phyloP scores from a whole-genome alignment of 2,797 vertebrate species.

The Gallirallus australis region DNA sequence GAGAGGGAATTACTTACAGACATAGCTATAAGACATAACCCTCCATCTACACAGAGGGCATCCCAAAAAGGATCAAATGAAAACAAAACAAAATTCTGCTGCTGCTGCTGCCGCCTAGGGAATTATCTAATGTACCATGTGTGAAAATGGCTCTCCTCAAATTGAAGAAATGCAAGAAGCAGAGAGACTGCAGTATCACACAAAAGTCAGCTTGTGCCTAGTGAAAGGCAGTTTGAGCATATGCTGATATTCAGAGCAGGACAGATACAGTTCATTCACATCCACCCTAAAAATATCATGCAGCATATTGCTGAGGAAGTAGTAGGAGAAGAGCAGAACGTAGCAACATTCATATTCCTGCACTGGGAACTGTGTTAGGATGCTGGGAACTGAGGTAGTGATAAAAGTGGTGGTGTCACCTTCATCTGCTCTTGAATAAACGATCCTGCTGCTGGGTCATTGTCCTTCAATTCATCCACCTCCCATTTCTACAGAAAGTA shows the following conservation, averaged over 20 bases:
- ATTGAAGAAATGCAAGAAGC: background rate
- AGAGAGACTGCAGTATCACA: background rate
- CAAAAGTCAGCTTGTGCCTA: background rate
- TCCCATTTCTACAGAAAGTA: background rate
- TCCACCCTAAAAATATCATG: constrained; percentile 25
- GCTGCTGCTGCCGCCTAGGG: background rate
- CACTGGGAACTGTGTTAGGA: background rate
- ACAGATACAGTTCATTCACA: constrained; percentile 39
- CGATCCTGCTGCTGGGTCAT: background rate
- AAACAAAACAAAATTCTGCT: background rate
- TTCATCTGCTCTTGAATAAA: background rate
- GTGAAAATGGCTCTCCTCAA: background rate
- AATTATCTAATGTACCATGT: background rate
- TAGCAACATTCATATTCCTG: background rate
- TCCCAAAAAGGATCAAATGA: background rate
- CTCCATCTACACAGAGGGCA: background rate
- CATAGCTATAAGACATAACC: background rate
- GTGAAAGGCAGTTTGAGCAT: constrained; percentile 31
- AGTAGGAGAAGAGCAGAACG: constrained; percentile 11
- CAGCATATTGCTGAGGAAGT: constrained; percentile 48
- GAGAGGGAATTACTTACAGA: background rate
- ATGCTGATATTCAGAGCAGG: constrained; percentile 14
- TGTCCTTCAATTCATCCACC: background rate
- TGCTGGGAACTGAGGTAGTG: background rate
- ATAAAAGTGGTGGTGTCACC: background rate